Evolutionary conservation across 1,140 invertebrate species (phyloP), one percentile per base, ranked within the genome.

Genomic region (Platyura marginata): DNA sequence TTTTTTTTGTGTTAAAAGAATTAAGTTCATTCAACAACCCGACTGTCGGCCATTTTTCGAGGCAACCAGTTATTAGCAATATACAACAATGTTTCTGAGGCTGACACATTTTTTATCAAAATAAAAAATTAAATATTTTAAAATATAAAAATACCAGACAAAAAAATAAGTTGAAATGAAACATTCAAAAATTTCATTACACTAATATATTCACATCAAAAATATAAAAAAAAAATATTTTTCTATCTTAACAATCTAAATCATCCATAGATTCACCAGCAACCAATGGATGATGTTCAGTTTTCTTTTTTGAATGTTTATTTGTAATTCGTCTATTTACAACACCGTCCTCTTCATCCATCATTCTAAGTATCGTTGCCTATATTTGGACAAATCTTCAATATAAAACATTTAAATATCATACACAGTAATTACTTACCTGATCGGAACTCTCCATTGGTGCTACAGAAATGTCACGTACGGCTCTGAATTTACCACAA

Each of bases 281-380:
- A 23, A 29, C 11, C 11, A 40, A 21, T 2, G n/a, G 11, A 19
- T 15, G 3, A 3, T 22, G 11, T 23, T 40, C 23, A 29, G 6
- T 40, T 23, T 40, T 40, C 21, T 40, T 40, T 40, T 40, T 40
- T 35, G 45, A 49, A 44, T 46, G 50, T 29, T 18, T 41, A 38
- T 59, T 58, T 36, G 48, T 53, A 4, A 18, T 33, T 35, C 59
- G 52, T 8, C 59, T 50, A 53, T 90, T 87, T 3, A 76, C 59
- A 6, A 91, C 86, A 2, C 88, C 90, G 51, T 93, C 80, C 10
- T 79, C 72, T 40, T 92, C 84, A 54, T 96, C 92, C 92, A 97
- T 97, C 87, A 95, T 93, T 16, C 84, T 73, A 13, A 94, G 64
- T 43, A 96, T 87, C 52, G 86, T 77, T 1, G 74, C 77, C 56